Conservation (phyloP, 30 jellyfish, hydroid and myxozoan species). For the Aurelia coerulea region DNA sequence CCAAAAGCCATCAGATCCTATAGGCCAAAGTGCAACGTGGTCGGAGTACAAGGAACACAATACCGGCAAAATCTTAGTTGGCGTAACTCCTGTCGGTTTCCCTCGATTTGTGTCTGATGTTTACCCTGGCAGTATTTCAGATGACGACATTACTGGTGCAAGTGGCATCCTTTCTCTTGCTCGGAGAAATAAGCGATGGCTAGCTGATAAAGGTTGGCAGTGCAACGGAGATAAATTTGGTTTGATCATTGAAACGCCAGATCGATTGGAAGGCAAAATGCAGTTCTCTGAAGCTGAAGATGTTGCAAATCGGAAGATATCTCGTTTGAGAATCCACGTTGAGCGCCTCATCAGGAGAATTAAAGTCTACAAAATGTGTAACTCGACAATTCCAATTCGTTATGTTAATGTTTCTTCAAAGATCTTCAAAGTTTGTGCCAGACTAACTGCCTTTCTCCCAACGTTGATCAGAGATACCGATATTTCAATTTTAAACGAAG, state of each 20-base stretch:
- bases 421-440: conserved; percentile 2
- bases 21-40: not conserved
- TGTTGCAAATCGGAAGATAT: no score
- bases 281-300: no score
- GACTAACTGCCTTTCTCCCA: conserved; percentile 8
- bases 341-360: conserved; percentile 19
- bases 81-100: conserved; percentile 4
- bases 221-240: no score
- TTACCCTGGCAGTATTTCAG: conserved; percentile 10
- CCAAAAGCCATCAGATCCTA: not conserved
- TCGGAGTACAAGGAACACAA: no score
- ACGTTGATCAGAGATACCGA: conserved; percentile 9
- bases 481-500: not conserved
- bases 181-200: conserved; percentile 9
- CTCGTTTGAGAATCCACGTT: no score
- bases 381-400: not conserved
- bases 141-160: no score
- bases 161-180: conserved; percentile 1
- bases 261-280: no score
- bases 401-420: not conserved
- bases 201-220: conserved; percentile 28
- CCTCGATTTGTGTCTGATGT: no score
- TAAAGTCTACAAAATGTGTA: not conserved
- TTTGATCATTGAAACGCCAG: no score
- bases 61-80: conserved; percentile 11